Base-by-base conservation (phyloP, 2,113 vertebrate species). In the Paramisgurnus dabryanus region DNA sequence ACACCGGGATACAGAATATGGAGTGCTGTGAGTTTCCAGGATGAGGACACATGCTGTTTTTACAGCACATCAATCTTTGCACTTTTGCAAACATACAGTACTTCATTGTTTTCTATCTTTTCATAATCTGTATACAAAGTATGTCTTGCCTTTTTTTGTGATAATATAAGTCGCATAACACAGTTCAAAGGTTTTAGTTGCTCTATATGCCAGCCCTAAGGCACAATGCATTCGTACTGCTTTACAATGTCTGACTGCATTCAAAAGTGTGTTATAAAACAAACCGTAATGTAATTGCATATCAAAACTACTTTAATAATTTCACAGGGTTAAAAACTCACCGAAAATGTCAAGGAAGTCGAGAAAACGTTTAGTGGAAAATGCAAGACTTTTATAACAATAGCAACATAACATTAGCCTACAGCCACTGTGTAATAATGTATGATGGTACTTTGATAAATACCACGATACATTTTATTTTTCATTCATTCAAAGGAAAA, bases 31-130 rank as follows among this genome's bases (percentile, higher is more conserved):
- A 34, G 27, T 34, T 3, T 34, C 27, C 27, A 1, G 27, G 27
- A 34, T 34, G 27, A 34, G 27, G 27, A 34, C 27, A 34, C 27
- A 58, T n/a, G n/a, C 18, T n/a, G 40, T 43, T 78, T 45, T 55
- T 7, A 22, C 8, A 49, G 13, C 6, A 22, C n/a, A 55, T 55
- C 15, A 67, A 18, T 67, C 6, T 77, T 77, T 57, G 64, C 5
- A 18, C 57, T 4, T 77, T 77, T 57, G 64, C 5, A 39, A 70
- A 64, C 17, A 72, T 76, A 34, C 27, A 34, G 27, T 34, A 67
- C 58, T 27, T 9, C 34, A 70, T 22, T 77, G 47, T 34, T 75
- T 64, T 27, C 80, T 66, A 71, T 69, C 74, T 75, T 83, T 58
- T 57, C 47, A 73, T 12, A n/a, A 49, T 76, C 76, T 65, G 1